These are phyloP conservation scores for Danio rerio DNA, from an alignment of 2,113 vertebrate genomes.

Conservation along the genomic window DNA sequence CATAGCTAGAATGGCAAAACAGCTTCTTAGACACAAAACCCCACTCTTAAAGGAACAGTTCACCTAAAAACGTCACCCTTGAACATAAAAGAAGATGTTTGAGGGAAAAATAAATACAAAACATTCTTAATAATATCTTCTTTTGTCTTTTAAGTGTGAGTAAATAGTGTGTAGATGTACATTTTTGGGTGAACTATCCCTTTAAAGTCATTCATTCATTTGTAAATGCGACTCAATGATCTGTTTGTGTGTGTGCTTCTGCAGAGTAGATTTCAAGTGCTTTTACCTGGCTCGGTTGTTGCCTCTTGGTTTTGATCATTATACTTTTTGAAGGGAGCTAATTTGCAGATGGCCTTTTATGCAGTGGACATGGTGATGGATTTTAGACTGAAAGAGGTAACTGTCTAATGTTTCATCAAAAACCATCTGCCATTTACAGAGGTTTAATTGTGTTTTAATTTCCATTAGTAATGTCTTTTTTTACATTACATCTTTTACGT, in stretches of 20 bases:
- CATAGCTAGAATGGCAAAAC: conserved; percentile 29
- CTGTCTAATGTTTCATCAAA: not conserved
- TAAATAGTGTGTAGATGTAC: no score
- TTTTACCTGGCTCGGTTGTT: conserved; percentile 37
- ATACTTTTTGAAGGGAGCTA: not conserved
- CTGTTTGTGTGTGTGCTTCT: conserved; percentile 41
- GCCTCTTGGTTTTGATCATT: conserved; percentile 31
- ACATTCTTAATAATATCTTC: no score
- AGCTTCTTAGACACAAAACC: conserved; percentile 14
- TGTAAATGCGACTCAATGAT: conserved; percentile 45
- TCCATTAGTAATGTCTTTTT: conserved; percentile 17
- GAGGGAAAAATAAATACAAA: no score
- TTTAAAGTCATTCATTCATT: conserved; percentile 27
- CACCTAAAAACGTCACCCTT: no score
- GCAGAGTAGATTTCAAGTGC: conserved; percentile 37
- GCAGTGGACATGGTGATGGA: not conserved
- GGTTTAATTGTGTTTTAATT: conserved; percentile 8
- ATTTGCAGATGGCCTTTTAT: not conserved
- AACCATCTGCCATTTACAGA: conserved; percentile 28
- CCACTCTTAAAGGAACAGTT: not conserved
- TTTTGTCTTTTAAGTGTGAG: no score
- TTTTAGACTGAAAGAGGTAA: not conserved
- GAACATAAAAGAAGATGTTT: no score
- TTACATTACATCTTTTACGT: conserved; percentile 17
- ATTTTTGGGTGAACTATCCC: not conserved